A percentile compares a stretch with the other conserved stretches of the same genome.
phyloP scores from a whole-genome alignment of 2,888 invertebrate genomes.

The Xanthia togata region DNA sequence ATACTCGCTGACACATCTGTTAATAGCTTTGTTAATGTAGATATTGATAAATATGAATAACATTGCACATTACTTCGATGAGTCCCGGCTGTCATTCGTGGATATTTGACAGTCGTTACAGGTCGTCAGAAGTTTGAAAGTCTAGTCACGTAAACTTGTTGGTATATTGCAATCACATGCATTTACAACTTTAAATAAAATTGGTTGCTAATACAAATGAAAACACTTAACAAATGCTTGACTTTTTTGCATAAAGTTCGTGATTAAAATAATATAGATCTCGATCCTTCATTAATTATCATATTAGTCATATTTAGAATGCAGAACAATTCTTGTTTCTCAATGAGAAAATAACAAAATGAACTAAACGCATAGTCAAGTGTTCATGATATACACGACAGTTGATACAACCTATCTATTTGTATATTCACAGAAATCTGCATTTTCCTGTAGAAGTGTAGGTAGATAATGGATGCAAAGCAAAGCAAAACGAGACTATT shows the following conservation, averaged over 20 bases:
- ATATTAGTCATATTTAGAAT: neutral
- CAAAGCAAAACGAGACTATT: neutral
- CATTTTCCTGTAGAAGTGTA: conserved; percentile 24
- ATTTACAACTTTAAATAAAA: neutral
- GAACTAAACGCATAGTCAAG: conserved; percentile 5
- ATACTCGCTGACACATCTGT: conserved; percentile 31
- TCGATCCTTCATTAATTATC: neutral
- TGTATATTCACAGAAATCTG: conserved; percentile 17
- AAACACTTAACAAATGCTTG: neutral
- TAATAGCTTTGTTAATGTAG: conserved; percentile 39
- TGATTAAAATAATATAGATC: neutral
- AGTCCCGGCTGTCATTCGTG: neutral
- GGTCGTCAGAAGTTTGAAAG: too few relatives aligned
- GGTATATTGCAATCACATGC: neutral
- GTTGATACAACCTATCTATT: neutral
- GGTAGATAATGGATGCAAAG: conserved; percentile 6
- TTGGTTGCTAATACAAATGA: neutral
- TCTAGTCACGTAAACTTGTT: neutral
- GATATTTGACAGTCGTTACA: too few relatives aligned
- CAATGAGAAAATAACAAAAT: conserved; percentile 45
- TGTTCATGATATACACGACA: neutral
- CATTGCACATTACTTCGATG: conserved; percentile 7
- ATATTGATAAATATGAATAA: conserved; percentile 38
- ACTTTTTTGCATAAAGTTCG: neutral
- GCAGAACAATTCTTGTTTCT: conserved; percentile 6